Evolutionary conservation across 2,888 invertebrate genomes (phyloP).

Genomic region (Melipona bicolor): DNA sequence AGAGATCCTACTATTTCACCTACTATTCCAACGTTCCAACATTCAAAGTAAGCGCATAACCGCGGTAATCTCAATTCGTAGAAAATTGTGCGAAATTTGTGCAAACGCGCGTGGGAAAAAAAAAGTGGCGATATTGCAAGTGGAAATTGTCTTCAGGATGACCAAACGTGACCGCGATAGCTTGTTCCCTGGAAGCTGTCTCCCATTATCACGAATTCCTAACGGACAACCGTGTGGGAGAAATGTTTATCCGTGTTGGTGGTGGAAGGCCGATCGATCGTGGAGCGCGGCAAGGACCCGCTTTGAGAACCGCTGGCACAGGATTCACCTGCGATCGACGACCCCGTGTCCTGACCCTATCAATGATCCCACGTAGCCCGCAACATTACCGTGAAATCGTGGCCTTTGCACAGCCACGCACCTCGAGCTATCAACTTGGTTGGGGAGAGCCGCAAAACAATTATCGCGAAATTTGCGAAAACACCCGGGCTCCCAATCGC

Average conservation of each 20-base stretch:
- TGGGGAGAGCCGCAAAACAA: not conserved
- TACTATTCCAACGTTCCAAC: too few species aligned
- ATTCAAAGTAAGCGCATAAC: too few species aligned
- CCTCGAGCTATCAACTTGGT: not conserved
- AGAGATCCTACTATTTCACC: too few species aligned
- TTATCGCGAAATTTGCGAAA: not conserved
- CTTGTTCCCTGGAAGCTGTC: conserved; percentile 34
- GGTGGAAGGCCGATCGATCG: conserved; percentile 65
- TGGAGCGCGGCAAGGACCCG: conserved; percentile 51
- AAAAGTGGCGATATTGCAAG: not conserved
- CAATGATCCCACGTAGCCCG: conserved; percentile 54
- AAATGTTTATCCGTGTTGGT: conserved; percentile 58
- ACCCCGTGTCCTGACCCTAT: conserved; percentile 70
- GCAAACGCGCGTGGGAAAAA: not conserved
- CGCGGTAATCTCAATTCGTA: too few species aligned
- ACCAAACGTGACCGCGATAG: conserved; percentile 32
- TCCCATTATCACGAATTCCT: conserved; percentile 56
- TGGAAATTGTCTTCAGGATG: conserved; percentile 27
- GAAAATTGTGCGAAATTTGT: not conserved
- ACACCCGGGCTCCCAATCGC: not conserved
- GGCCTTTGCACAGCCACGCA: not conserved
- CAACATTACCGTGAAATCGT: conserved; percentile 44
- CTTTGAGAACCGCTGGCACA: conserved; percentile 66
- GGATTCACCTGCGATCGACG: conserved; percentile 72
- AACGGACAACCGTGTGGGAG: conserved; percentile 56